Evolutionary conservation across 1,140 invertebrate species (phyloP).

Genomic region (Frieseomelitta varia): DNA sequence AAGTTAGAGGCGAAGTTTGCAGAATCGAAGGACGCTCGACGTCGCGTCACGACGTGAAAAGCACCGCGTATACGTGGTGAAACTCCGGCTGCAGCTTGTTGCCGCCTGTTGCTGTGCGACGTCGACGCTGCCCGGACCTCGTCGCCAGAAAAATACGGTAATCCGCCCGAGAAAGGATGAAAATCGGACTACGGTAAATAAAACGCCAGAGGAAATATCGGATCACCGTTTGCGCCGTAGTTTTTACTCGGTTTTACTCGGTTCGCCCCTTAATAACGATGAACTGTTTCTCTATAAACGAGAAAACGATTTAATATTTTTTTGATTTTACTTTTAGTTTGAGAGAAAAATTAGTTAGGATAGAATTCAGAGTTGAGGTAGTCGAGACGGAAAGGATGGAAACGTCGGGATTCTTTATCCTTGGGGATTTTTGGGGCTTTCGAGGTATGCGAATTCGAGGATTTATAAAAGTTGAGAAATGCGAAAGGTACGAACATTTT

Average conservation of each 20-base stretch:
- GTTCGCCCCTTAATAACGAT: background rate
- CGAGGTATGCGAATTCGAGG: too few species aligned
- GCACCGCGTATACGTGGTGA: background rate
- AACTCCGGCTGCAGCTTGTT: constrained; percentile 4
- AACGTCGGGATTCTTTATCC: too few species aligned
- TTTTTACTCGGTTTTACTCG: background rate
- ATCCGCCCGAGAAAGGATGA: background rate
- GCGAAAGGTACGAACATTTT: too few species aligned
- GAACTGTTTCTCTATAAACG: background rate
- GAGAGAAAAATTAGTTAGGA: fast-evolving
- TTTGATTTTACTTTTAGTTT: background rate
- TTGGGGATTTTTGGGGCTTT: too few species aligned
- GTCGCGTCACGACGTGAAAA: background rate
- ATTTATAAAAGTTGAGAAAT: too few species aligned
- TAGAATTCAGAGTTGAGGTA: background rate
- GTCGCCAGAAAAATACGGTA: constrained; percentile 11
- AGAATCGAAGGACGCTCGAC: constrained; percentile 10
- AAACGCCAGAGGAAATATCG: background rate
- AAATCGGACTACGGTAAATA: background rate
- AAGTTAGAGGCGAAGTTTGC: background rate
- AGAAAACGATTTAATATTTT: background rate
- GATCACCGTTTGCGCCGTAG: background rate
- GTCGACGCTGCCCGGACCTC: background rate
- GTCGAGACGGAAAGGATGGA: too few species aligned
- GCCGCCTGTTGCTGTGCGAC: constrained; percentile 37